These are phyloP conservation scores for Synodontis membranacea DNA, from an alignment of 2,113 vertebrate species.

Conservation along the genomic window DNA sequence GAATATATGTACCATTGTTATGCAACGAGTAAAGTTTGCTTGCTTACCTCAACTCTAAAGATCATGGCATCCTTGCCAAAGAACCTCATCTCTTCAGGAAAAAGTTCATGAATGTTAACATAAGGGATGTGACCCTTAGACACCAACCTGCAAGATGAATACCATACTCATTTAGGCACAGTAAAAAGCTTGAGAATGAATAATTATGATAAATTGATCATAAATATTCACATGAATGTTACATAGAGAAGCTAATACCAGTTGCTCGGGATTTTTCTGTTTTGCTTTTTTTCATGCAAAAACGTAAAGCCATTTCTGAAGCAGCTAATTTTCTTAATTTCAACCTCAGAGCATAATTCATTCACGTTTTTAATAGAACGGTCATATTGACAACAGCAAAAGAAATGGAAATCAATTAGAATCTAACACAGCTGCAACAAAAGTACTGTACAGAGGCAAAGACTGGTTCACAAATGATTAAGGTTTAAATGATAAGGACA, in stretches of 20 bases:
- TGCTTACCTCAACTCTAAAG: conserved; percentile 69
- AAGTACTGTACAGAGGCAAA: background rate
- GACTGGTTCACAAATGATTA: background rate
- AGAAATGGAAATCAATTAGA: no score
- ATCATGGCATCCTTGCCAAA: conserved; percentile 56
- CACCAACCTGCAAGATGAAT: conserved; percentile 65
- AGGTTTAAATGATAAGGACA: background rate
- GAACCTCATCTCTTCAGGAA: conserved; percentile 70
- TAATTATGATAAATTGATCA: background rate
- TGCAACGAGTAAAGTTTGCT: background rate
- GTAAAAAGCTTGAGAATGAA: background rate
- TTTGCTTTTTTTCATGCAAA: background rate
- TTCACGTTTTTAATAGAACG: no score
- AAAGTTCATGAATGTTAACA: conserved; percentile 58
- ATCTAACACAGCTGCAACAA: no score
- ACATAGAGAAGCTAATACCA: background rate
- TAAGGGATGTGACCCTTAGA: conserved; percentile 67
- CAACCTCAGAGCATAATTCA: no score
- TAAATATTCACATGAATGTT: background rate
- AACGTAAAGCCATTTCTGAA: no score
- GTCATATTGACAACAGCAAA: no score
- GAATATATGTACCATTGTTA: background rate
- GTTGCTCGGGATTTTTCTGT: background rate
- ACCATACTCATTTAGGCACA: background rate
- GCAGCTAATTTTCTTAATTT: no score